These are phyloP conservation scores for Pristionchus entomophagus DNA, from an alignment of 2,888 invertebrate genomes.

Conservation along the genomic window DNA sequence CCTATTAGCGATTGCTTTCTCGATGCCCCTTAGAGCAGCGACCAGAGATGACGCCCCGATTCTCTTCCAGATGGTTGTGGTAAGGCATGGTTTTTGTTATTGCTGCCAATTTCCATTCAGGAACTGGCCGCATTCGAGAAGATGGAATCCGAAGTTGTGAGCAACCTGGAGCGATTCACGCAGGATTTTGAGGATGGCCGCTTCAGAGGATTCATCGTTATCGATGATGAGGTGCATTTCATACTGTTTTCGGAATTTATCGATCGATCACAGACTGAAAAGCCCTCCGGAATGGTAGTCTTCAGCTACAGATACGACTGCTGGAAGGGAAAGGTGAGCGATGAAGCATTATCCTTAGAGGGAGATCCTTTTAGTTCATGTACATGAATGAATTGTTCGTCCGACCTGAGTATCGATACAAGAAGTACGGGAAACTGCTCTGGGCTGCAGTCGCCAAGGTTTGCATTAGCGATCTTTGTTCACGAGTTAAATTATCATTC, in stretches of 20 bases:
- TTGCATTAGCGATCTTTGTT: too few relatives aligned
- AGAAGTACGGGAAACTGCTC: background rate
- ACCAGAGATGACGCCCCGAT: background rate
- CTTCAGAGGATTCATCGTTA: background rate
- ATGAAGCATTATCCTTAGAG: background rate
- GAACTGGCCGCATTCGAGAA: background rate
- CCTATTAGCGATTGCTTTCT: too few relatives aligned
- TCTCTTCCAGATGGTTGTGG: background rate
- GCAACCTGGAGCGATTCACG: background rate
- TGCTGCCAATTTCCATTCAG: too few relatives aligned
- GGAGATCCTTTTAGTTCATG: background rate
- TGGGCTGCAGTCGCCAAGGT: background rate
- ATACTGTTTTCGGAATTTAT: background rate
- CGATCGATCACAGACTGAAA: background rate
- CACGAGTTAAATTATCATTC: background rate
- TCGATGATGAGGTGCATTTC: background rate
- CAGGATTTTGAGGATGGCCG: background rate
- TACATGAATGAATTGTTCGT: background rate
- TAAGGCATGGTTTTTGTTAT: background rate
- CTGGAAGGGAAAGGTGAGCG: background rate
- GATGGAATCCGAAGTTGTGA: background rate
- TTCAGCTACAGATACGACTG: background rate
- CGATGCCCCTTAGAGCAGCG: background rate
- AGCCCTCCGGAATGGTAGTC: background rate
- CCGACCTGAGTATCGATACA: background rate